phyloP scores from a whole-genome alignment of 2,888 invertebrate species.

The Drosophila barbarae region DNA sequence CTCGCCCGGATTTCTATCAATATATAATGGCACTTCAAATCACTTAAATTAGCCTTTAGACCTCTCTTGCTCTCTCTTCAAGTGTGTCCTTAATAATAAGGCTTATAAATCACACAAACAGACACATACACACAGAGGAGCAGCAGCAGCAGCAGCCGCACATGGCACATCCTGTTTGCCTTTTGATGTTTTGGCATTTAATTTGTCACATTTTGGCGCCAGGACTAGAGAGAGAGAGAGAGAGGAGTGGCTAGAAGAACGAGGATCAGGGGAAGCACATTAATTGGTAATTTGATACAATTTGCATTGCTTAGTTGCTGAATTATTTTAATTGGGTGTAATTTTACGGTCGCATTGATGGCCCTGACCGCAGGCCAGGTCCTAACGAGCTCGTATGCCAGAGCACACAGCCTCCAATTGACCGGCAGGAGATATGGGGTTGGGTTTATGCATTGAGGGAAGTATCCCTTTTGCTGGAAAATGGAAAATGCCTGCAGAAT shows the following conservation, averaged over 20 bases:
- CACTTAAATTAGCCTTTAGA: slow-evolving; percentile 42
- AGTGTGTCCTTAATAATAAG: slow-evolving; percentile 29
- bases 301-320: slow-evolving; percentile 41
- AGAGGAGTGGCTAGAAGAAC: neutral
- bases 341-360: slow-evolving; percentile 27
- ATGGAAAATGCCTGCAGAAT: neutral
- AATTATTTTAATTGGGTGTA: slow-evolving; percentile 42
- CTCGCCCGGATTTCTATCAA: slow-evolving; percentile 17
- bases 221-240: neutral
- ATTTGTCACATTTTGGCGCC: slow-evolving; percentile 44
- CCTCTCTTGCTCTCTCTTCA: neutral
- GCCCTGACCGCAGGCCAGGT: slow-evolving; percentile 30
- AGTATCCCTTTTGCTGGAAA: neutral
- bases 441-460: neutral
- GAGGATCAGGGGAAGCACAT: slow-evolving; percentile 11
- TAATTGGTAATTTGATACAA: slow-evolving; percentile 48
- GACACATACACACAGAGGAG: neutral
- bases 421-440: neutral
- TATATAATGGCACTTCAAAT: slow-evolving; percentile 34
- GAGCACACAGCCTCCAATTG: neutral
- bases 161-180: slow-evolving; percentile 19
- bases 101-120: slow-evolving; percentile 36
- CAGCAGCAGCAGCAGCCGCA: neutral
- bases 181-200: slow-evolving; percentile 48
- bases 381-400: slow-evolving; percentile 17